Percentiles rank a stretch among this genome's conserved stretches.
phyloP scores from a whole-genome alignment of 2,797 vertebrate genomes.

The Hemibagrus guttatus region DNA sequence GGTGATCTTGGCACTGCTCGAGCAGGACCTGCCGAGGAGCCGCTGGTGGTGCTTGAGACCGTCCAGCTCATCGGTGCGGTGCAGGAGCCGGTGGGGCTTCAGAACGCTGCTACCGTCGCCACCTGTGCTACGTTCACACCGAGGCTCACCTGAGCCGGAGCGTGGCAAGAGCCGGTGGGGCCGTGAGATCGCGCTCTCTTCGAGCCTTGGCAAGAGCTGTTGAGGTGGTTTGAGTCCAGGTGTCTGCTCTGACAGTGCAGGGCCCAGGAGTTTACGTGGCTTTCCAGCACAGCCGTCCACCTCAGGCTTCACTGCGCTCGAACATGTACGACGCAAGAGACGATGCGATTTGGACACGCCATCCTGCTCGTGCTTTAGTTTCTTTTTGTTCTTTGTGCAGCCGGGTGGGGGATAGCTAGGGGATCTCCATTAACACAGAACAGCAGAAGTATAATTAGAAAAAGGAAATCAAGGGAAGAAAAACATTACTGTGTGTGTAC shows the following conservation, averaged over 20 bases:
- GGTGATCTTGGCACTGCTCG: slow-evolving; percentile 79
- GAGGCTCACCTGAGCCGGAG: slow-evolving; percentile 79
- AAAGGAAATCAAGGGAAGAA: not conserved
- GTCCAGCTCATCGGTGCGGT: slow-evolving; percentile 83
- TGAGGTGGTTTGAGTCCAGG: slow-evolving; percentile 79
- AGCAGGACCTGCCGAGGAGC: slow-evolving; percentile 82
- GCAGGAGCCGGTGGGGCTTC: slow-evolving; percentile 84
- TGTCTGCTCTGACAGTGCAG: slow-evolving; percentile 79
- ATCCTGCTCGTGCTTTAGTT: slow-evolving; percentile 85
- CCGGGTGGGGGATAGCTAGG: slow-evolving; percentile 90
- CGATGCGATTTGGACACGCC: slow-evolving; percentile 86
- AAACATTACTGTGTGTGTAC: slow-evolving; percentile 14
- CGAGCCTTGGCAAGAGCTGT: slow-evolving; percentile 80
- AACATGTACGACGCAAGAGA: slow-evolving; percentile 82
- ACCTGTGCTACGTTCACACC: slow-evolving; percentile 75
- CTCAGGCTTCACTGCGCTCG: slow-evolving; percentile 79
- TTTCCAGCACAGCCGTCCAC: slow-evolving; percentile 79
- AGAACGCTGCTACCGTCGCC: slow-evolving; percentile 64
- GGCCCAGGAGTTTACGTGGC: slow-evolving; percentile 81
- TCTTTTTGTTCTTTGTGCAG: slow-evolving; percentile 86
- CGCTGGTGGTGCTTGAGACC: slow-evolving; percentile 82
- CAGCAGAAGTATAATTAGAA: slow-evolving; percentile 39
- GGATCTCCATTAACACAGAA: slow-evolving; percentile 71
- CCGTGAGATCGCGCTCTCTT: slow-evolving; percentile 75
- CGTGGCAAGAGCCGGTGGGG: slow-evolving; percentile 80